Base-by-base conservation (phyloP, 2,888 invertebrate genomes). In the Slavum lentiscoides region DNA sequence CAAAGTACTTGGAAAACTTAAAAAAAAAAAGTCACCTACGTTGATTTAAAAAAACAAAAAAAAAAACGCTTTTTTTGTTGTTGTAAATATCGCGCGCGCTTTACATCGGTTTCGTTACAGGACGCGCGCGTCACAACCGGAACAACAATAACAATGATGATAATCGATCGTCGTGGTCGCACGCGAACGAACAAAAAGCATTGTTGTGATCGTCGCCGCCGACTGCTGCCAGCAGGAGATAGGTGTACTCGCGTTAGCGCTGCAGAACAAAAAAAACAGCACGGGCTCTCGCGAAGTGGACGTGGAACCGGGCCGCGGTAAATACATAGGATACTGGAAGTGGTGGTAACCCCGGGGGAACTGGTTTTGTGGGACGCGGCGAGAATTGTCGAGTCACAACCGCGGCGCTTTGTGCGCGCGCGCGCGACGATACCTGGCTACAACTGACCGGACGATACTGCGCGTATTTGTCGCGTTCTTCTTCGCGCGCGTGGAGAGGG, bases 271-370 rank as follows among this genome's bases (percentile, higher is more conserved):
- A 69, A 77, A 30, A 30, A 30, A 30, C 70, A 6, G 77, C 77
- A 69, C 61, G 9, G 61, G 21, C 69, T 43, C 15, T 43, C 15
- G 49, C 49, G 21, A 64, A 49, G 68, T 75, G 30, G 30, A 23
- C 39, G 39, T 37, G 61, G 69, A 70, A 30, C 30, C 30, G 30
- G 30, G 30, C 30, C 30, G 30, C 30, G 30, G 30, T 30, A n/a
- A n/a, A n/a, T n/a, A 30, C 4, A 30, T 30, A 2, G 30, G 30
- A 30, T n/a, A n/a, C n/a, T n/a, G 43, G 55, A 11, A 39, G 80
- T 70, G 80, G 80, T 80, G 80, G 80, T 64, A 80, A 64, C 55
- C 55, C 23, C 15, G 17, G 68, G 62, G 1, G 4, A 80, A 80
- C 80, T 80, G 80, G 80, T 80, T 80, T 80, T 72, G 30, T 30